Evolutionary conservation across 1,140 invertebrate genomes (phyloP), one percentile per base, ranked within the genome.

Genomic region (Aphelinus atriplicis): DNA sequence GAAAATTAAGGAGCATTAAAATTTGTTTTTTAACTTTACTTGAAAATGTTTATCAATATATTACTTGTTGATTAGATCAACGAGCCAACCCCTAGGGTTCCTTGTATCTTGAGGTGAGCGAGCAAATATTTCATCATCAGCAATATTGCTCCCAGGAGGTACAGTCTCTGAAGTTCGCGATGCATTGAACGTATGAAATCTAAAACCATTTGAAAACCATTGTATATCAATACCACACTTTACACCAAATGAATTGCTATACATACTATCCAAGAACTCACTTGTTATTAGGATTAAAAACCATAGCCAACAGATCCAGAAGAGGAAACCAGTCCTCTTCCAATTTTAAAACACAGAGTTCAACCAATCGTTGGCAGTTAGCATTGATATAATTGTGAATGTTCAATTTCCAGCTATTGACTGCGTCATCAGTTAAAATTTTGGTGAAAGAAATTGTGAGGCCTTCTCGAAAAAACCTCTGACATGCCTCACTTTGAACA

Each of bases 391-490:
- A 98, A 86, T 94, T 94, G 87, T 98, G 97, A 82, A 98, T 98
- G 86, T 98, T 98, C 83, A 93, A 92, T 88, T 98, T 98, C 97
- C 97, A 99, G 82, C 96, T 97, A 82, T 94, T 96, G 53, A 99
- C 97, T 63, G 97, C 97, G 86, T 99, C 97, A 89, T 99, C 97
- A n/a, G 97, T 98, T 80, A 98, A 90, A 84, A 99, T 97, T 89
- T 98, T 98, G 26, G 95, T 97, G 88, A 99, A 99, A 62, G 97
- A 98, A 78, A 97, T 93, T 76, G 95, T 97, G 62, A 99, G 89
- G 42, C 96, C 96, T 87, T 98, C 97, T 80, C 95, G 92, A 89
- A 97, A 98, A 90, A 98, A 98, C 80, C 96, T 91, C 84, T 98
- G 96, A 87, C 97, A 99, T 71, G 94, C 92, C 89, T 96, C 93